A percentile compares a stretch with the other conserved stretches of the same genome.
Evolutionary conservation across 2,888 invertebrate genomes (phyloP).

Genomic region (Sabellastarte sp.): DNA sequence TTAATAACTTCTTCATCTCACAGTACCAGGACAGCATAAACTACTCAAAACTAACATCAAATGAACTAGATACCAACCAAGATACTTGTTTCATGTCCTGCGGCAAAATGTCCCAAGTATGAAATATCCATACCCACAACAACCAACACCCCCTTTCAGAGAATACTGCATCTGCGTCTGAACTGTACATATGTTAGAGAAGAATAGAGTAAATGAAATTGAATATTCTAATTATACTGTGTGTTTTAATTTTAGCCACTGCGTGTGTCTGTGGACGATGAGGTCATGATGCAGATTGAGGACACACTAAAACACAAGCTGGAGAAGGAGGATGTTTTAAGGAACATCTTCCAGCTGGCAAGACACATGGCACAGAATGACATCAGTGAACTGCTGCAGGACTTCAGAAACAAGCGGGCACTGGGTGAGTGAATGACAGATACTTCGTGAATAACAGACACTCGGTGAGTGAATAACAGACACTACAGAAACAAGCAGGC

Average conservation of each 20-base stretch:
- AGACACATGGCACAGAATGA: slow-evolving; percentile 65
- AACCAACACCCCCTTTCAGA: no score
- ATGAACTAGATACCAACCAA: no score
- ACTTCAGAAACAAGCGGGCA: slow-evolving; percentile 84
- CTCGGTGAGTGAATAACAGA: no score
- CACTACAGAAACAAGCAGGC: no score
- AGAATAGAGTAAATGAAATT: background rate
- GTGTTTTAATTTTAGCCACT: background rate
- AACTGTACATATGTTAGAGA: slow-evolving; percentile 20
- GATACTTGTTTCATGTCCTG: no score
- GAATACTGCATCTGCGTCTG: no score
- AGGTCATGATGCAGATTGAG: slow-evolving; percentile 69
- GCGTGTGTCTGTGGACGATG: slow-evolving; percentile 6
- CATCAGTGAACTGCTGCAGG: slow-evolving; percentile 74
- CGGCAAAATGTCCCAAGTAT: no score
- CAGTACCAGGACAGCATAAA: no score
- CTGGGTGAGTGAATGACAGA: slow-evolving; percentile 65
- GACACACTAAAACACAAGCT: slow-evolving; percentile 77
- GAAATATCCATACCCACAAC: no score
- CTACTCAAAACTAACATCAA: no score
- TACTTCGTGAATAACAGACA: no score
- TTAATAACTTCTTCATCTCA: no score
- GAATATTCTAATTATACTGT: background rate
- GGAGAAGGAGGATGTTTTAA: slow-evolving; percentile 85
- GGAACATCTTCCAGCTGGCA: slow-evolving; percentile 83